A percentile compares a stretch with the other conserved stretches of the same genome.
Evolutionary conservation across 2,888 invertebrate species (phyloP).

Genomic region (Congeria kusceri): DNA sequence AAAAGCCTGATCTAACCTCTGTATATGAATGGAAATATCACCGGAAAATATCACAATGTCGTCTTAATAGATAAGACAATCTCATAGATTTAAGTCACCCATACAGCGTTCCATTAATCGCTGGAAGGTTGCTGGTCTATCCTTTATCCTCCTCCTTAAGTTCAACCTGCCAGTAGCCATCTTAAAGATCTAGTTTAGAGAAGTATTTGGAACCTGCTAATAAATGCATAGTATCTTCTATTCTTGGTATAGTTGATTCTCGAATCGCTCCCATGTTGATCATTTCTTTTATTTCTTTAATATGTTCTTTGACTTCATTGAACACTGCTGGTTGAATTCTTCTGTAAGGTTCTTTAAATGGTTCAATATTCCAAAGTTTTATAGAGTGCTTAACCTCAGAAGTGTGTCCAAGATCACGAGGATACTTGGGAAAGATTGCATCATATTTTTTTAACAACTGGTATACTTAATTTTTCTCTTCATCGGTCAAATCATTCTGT

Average conservation of each 20-base stretch:
- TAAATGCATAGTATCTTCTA: too few species aligned
- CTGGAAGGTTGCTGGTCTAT: constrained; percentile 15
- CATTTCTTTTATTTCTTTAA: too few species aligned
- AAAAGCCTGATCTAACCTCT: constrained; percentile 12
- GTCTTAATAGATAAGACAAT: neutral
- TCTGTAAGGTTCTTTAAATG: too few species aligned
- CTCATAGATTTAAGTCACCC: neutral
- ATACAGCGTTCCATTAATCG: neutral
- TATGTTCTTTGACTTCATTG: too few species aligned
- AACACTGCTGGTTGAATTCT: too few species aligned
- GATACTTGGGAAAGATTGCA: constrained; percentile 6
- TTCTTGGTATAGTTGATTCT: too few species aligned
- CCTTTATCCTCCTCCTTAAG: constrained; percentile 24
- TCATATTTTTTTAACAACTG: constrained; percentile 18
- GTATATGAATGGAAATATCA: constrained; percentile 8
- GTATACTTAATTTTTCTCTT: constrained; percentile 10
- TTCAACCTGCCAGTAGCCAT: constrained; percentile 17
- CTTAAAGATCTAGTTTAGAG: constrained; percentile 20
- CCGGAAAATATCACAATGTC: neutral
- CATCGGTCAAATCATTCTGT: constrained; percentile 3
- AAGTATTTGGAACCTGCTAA: neutral
- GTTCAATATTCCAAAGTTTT: too few species aligned
- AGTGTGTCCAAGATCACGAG: constrained; percentile 16
- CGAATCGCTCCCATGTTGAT: too few species aligned
- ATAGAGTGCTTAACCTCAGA: neutral